These are phyloP conservation scores for Melopsittacus undulatus DNA, from an alignment of 2,797 vertebrate species.

Conservation along the genomic window DNA sequence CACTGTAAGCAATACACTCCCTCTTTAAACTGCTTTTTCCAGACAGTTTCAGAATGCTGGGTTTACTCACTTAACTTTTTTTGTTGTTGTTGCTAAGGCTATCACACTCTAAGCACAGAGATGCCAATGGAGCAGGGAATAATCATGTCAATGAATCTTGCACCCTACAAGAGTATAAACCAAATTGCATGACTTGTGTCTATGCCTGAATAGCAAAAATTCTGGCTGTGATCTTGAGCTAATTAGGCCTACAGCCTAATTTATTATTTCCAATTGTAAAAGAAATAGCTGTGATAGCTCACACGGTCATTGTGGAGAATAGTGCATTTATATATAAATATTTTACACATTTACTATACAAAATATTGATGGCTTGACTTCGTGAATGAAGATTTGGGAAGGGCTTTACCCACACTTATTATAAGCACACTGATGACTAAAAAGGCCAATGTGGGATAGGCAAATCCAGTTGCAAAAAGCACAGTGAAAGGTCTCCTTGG, in stretches of 20 bases:
- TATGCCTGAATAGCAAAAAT: not conserved
- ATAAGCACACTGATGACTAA: too few species aligned
- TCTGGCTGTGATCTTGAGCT: not conserved
- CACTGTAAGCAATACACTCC: not conserved
- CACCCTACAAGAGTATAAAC: not conserved
- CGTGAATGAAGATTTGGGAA: too few species aligned
- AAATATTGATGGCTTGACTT: not conserved
- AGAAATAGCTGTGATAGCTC: not conserved
- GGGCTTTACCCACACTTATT: too few species aligned
- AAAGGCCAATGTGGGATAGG: too few species aligned
- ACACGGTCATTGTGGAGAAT: not conserved
- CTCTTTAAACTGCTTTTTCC: not conserved
- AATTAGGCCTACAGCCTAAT: not conserved
- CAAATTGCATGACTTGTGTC: not conserved
- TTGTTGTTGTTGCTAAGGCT: not conserved
- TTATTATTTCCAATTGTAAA: not conserved
- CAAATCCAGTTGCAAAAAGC: too few species aligned
- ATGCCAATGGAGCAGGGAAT: not conserved
- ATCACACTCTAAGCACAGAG: not conserved
- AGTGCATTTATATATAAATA: not conserved
- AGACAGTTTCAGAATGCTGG: not conserved
- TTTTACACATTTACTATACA: not conserved
- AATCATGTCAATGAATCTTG: not conserved
- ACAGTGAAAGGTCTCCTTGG: too few species aligned
- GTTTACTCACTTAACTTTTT: not conserved